Base-by-base conservation (phyloP, 2,888 invertebrate genomes). In the Lasioglossum calceatum region DNA sequence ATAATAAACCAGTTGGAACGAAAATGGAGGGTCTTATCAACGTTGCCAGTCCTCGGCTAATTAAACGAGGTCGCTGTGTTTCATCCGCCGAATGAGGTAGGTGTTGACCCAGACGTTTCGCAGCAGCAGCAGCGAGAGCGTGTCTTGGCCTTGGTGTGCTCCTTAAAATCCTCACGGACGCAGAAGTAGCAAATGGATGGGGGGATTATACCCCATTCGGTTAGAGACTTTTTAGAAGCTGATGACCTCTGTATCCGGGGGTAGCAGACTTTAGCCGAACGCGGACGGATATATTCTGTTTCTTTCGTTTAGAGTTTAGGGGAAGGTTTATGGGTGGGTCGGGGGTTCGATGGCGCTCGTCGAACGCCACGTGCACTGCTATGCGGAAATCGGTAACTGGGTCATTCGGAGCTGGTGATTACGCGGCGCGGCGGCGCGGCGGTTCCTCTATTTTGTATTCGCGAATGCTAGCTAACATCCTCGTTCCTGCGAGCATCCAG, bases 361-460 rank as follows among this genome's bases (percentile, higher is more conserved):
- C 67, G 67, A 36, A 67, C 36, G 16, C 36, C 67, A 32, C 19
- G 67, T 36, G 36, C 36, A 16, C 67, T 36, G 2, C 32, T 67
- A 36, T 19, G 67, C 67, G 61, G 61, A 61, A 61, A 61, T 36
- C 19, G 36, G 36, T 67, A 67, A 67, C 67, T 67, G 19, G 67
- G 67, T 67, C 67, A 67, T 67, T 36, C 36, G 67, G 67, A 67
- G 67, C 67, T 32, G 67, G 36, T 67, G 67, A 67, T 67, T 67
- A 67, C 67, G 67, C 67, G 16, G 36, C 67, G 32, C 67, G 32
- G 67, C 67, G 16, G 36, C 67, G 32, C 67, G 32, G 36, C 44
- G 44, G 44, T 19, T 36, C 67, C 36, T 67, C 67, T 67, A 67
- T 67, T 67, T 36, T 36, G 67, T 67, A 67, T 67, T 67, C 67